Percentiles rank a stretch among this genome's conserved stretches.
Evolutionary conservation across 2,113 vertebrate species (phyloP).

Genomic region (Tenrec ecaudatus): DNA sequence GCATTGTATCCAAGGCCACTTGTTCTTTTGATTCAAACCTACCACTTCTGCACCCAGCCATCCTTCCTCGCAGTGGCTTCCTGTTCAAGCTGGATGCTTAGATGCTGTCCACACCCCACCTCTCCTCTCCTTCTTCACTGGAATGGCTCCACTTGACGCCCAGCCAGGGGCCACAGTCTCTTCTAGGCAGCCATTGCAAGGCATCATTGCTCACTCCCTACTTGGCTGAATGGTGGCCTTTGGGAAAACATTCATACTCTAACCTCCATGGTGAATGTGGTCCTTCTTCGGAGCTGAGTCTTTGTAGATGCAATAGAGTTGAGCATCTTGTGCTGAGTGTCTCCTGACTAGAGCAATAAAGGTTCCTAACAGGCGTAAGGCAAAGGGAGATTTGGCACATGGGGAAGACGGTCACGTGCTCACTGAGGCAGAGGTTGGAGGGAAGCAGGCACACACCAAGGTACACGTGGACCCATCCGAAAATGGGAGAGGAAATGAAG

Average conservation of each 20-base stretch:
- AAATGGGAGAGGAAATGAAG: neutral
- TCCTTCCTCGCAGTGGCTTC: fast-evolving
- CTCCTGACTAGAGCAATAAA: too few relatives aligned
- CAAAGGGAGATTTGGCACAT: too few relatives aligned
- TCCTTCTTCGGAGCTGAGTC: too few relatives aligned
- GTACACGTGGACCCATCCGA: fast-evolving
- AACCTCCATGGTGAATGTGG: too few relatives aligned
- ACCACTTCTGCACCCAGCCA: fast-evolving
- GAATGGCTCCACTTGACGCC: too few relatives aligned
- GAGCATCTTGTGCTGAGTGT: too few relatives aligned
- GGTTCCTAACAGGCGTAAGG: too few relatives aligned
- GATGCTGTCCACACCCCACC: fast-evolving
- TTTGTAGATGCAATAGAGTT: too few relatives aligned
- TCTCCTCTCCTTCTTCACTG: neutral
- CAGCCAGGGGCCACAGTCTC: too few relatives aligned
- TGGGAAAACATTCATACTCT: neutral
- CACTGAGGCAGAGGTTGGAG: fast-evolving
- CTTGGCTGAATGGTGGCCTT: fast-evolving
- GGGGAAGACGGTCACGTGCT: too few relatives aligned
- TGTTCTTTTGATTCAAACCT: too few relatives aligned
- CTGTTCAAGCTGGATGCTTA: neutral
- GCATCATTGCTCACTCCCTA: fast-evolving
- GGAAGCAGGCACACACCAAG: fast-evolving
- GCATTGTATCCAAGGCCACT: fast-evolving
- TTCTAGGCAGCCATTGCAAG: neutral